Base-by-base conservation (phyloP, 2,797 vertebrate species). In the Sebastes melanostomus region DNA sequence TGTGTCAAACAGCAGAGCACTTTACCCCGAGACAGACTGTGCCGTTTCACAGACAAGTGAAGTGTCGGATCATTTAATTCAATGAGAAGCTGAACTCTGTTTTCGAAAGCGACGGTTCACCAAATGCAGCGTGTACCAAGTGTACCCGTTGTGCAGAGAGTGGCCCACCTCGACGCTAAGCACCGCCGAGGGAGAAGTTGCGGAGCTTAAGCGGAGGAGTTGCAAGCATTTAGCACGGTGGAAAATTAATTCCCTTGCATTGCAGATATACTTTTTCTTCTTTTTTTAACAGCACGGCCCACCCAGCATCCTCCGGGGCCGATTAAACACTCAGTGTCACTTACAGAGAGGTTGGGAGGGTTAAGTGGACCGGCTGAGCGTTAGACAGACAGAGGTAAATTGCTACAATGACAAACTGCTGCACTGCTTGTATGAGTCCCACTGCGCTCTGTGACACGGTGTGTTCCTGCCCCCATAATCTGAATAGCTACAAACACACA, bases 281-380 rank as follows among this genome's bases (percentile, higher is more conserved):
- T 70, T 78, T 73, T 76, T 78, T 58, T 24, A 63, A 72, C 55
- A 55, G 54, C 46, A 7, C 0, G 32, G 62, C 62, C 50, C 59
- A 30, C 18, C 4, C 8, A 72, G 52, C 36, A 24, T 89, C 89
- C 89, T 84, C 76, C 18, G 80, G 89, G 90, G 61, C 58, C 68
- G 72, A 89, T 92, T 91, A 94, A 93, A 88, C 81, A 86, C 88
- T 91, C 84, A 80, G 88, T 86, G 91, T 93, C 92, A 86, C 90
- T 93, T 83, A 85, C 78, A 66, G 70, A 65, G 80, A 66, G 86
- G 90, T 89, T 80, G 77, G 78, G 46, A 67, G 70, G 92, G 92
- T 92, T 94, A 88, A 90, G 87, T 89, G 78, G 79, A 80, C 34
- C 71, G 59, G 84, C 87, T 86, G 85, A 86, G 79, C 50, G 25